These are phyloP conservation scores for Gobio gobio DNA, from an alignment of 2,113 vertebrate species.

Conservation along the genomic window DNA sequence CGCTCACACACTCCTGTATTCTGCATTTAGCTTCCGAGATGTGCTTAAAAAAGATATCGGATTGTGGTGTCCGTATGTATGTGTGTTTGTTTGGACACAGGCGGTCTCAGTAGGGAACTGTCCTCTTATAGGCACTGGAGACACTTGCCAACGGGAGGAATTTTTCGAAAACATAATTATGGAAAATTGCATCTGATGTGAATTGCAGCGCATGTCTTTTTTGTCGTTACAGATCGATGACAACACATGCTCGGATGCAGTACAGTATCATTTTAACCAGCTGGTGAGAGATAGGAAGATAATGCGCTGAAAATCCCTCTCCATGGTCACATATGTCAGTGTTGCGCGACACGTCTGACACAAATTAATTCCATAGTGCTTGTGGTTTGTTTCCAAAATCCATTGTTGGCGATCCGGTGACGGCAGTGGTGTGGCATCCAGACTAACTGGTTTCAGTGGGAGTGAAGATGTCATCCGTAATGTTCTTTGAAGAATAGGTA, in stretches of 20 bases:
- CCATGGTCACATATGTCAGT: background rate
- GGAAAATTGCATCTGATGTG: background rate
- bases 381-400: background rate
- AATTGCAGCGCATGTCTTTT: too few relatives aligned
- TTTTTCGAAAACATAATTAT: slow-evolving; percentile 19
- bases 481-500: background rate
- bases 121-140: background rate
- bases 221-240: background rate
- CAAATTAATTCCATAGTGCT: background rate
- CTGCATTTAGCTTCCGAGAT: background rate
- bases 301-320: slow-evolving; percentile 1
- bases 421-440: background rate
- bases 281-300: background rate
- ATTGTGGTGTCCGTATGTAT: background rate
- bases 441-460: slow-evolving; percentile 11
- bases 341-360: background rate
- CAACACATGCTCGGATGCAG: background rate
- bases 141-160: background rate
- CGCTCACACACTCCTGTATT: background rate
- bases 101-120: background rate
- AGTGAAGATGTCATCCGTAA: background rate
- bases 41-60: slow-evolving; percentile 3
- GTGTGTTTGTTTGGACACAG: background rate
- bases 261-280: background rate
- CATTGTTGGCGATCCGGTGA: background rate